phyloP scores from a whole-genome alignment of 2,113 vertebrate species.

The Melanostigma gelatinosum region DNA sequence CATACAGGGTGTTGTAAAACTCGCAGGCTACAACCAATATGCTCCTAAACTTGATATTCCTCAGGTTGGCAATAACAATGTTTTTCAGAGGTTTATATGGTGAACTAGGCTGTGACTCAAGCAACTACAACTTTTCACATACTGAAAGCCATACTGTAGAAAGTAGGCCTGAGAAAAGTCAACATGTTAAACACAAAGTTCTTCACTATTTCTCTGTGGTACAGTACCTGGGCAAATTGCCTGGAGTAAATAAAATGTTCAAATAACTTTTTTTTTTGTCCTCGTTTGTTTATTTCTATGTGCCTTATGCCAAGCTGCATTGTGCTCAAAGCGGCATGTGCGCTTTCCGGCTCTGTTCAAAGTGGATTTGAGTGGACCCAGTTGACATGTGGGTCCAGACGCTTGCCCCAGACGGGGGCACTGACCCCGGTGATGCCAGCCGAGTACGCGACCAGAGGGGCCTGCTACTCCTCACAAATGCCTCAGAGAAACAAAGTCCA shows the following conservation, averaged over 20 bases:
- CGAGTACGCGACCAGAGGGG: slow-evolving; percentile 44
- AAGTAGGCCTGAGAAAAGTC: slow-evolving; percentile 18
- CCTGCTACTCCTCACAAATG: slow-evolving; percentile 44
- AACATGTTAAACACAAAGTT: slow-evolving; percentile 37
- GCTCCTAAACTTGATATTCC: slow-evolving; percentile 38
- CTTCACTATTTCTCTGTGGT: not conserved
- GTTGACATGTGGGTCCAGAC: slow-evolving; percentile 75
- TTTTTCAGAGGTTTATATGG: slow-evolving; percentile 31
- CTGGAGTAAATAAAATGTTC: slow-evolving; percentile 39
- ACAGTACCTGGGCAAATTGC: slow-evolving; percentile 29
- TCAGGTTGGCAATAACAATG: slow-evolving; percentile 30
- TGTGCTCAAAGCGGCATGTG: slow-evolving; percentile 58
- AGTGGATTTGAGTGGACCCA: slow-evolving; percentile 71
- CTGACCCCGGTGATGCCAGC: slow-evolving; percentile 71
- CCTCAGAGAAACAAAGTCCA: slow-evolving; percentile 64
- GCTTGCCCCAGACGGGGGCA: slow-evolving; percentile 68
- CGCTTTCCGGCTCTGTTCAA: slow-evolving; percentile 61
- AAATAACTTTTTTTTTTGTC: slow-evolving; percentile 18
- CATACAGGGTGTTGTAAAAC: slow-evolving; percentile 45
- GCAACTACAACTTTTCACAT: not conserved
- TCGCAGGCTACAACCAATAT: slow-evolving; percentile 33
- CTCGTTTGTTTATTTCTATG: slow-evolving; percentile 57
- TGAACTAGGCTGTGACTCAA: slow-evolving; percentile 8
- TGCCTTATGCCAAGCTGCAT: slow-evolving; percentile 60
- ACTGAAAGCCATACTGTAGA: slow-evolving; percentile 7